Evolutionary conservation across 1,140 invertebrate species (phyloP).

Genomic region (Drosophila littoralis): DNA sequence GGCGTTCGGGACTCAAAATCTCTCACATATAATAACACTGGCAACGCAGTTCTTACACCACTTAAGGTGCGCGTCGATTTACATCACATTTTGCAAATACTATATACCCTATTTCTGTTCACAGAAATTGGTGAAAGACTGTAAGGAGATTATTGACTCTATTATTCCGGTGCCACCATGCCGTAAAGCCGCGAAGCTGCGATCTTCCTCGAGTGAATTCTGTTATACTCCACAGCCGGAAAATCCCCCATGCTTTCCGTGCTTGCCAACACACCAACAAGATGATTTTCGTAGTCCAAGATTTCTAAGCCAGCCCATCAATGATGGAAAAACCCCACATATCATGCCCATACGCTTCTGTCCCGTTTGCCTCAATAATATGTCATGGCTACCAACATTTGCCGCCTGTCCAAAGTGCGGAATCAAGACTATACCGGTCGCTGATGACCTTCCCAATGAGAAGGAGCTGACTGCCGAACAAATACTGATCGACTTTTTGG

Average conservation of each 20-base stretch:
- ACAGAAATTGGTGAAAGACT: constrained; percentile 37
- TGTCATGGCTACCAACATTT: constrained; percentile 68
- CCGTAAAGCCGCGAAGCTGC: neutral
- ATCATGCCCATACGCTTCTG: constrained; percentile 58
- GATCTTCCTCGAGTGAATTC: neutral
- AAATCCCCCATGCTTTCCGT: constrained; percentile 1
- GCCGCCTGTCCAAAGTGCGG: constrained; percentile 47
- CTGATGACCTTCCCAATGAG: neutral
- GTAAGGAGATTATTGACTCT: constrained; percentile 24
- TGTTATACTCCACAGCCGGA: neutral
- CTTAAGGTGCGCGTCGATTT: constrained; percentile 22
- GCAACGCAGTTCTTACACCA: constrained; percentile 2
- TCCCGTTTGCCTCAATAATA: constrained; percentile 51
- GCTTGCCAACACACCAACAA: neutral
- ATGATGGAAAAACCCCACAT: constrained; percentile 13
- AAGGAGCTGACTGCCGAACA: constrained; percentile 28
- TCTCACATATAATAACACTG: neutral
- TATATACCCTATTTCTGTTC: neutral
- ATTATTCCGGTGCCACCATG: neutral
- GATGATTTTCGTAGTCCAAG: constrained; percentile 1
- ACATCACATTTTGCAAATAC: neutral
- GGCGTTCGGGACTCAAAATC: neutral
- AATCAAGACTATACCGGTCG: constrained; percentile 19
- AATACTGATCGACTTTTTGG: constrained; percentile 47
- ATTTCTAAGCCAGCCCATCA: constrained; percentile 10